Percentiles rank a stretch among this genome's conserved stretches.
Conservation (phyloP, 30 jellyfish, hydroid and myxozoan genomes). For the Rhopilema esculentum region DNA sequence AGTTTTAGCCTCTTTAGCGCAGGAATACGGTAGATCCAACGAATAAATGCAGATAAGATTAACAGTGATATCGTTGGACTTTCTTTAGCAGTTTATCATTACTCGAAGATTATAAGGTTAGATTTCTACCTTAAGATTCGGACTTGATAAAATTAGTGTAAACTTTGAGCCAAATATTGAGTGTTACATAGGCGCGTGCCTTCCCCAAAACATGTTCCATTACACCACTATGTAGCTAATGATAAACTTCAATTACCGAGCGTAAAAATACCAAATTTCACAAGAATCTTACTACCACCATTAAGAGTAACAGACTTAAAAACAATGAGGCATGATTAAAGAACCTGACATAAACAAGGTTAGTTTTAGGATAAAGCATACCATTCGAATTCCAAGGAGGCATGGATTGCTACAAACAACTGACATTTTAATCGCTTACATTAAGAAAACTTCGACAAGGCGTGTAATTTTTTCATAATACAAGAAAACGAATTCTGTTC, state of each 20-base stretch:
- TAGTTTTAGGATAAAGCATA: neutral
- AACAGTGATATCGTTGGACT: no score
- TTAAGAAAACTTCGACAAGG: neutral
- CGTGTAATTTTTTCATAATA: neutral
- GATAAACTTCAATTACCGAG: neutral
- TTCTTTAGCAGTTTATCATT: no score
- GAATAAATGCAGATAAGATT: no score
- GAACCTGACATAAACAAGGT: neutral
- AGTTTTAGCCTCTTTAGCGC: no score
- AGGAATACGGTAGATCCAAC: no score
- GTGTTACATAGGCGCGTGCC: no score
- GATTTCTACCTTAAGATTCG: no score
- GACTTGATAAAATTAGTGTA: no score
- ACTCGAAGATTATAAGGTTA: no score
- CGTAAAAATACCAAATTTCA: neutral
- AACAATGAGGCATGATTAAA: neutral
- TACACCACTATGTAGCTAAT: neutral
- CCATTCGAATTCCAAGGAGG: neutral
- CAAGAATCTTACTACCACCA: neutral
- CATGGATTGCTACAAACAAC: neutral
- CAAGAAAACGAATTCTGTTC: neutral
- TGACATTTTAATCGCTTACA: neutral
- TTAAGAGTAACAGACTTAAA: no score
- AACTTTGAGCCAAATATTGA: no score
- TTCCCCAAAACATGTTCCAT: neutral